Evolutionary conservation across 2,888 invertebrate genomes (phyloP).

Genomic region (Lasioglossum villosulum): DNA sequence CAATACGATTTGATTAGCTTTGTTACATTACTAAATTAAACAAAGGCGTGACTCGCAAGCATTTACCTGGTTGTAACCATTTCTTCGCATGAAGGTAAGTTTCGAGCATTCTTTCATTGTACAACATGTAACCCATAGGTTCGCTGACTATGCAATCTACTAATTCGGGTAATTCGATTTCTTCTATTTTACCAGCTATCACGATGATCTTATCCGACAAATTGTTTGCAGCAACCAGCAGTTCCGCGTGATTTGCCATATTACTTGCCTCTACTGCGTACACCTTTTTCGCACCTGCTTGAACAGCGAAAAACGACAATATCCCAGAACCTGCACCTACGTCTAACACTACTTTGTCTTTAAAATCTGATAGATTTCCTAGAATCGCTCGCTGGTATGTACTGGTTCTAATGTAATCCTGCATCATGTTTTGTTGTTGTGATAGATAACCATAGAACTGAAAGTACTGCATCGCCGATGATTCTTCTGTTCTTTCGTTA

Average conservation of each 20-base stretch:
- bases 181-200: constrained; percentile 99
- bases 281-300: constrained; percentile 98
- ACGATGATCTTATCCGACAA: constrained; percentile 95
- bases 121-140: constrained; percentile 99
- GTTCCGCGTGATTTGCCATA: constrained; percentile 98
- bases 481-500: constrained; percentile 98
- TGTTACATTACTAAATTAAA: neutral
- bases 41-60: neutral
- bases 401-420: constrained; percentile 99
- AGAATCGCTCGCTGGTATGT: constrained; percentile 99
- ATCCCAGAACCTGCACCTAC: constrained; percentile 99
- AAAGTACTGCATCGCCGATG: constrained; percentile 99
- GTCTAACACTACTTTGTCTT: constrained; percentile 96
- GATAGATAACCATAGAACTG: constrained; percentile 99
- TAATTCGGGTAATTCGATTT: constrained; percentile 96
- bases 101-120: constrained; percentile 99
- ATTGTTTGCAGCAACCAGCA: constrained; percentile 95
- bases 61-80: constrained; percentile 93
- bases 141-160: constrained; percentile 99
- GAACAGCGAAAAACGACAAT: constrained; percentile 98
- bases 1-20: constrained; percentile 25
- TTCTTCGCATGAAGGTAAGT: constrained; percentile 99
- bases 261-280: constrained; percentile 99
- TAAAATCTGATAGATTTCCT: constrained; percentile 96
- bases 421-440: constrained; percentile 99